Conservation (phyloP, 2,888 invertebrate species). For the Oxystoma pomonae region DNA sequence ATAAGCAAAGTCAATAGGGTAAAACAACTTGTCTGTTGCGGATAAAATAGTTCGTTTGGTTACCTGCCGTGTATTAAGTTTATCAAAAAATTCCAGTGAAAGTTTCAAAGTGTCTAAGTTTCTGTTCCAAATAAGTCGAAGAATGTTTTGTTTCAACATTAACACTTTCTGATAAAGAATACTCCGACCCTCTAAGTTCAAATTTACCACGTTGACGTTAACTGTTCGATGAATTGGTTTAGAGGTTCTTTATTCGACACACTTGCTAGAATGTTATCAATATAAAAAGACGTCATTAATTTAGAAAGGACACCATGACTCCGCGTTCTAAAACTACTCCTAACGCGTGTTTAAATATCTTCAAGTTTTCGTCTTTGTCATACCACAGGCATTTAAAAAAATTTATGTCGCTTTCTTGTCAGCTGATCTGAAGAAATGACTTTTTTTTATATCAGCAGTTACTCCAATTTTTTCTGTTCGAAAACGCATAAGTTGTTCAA, state of each 20-base stretch:
- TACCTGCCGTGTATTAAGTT: neutral
- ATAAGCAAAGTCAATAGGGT: constrained; percentile 28
- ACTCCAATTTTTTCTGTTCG: no score
- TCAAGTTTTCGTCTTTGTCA: constrained; percentile 10
- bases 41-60: constrained; percentile 16
- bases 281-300: neutral
- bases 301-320: constrained; percentile 1
- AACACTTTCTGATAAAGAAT: neutral
- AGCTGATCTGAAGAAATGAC: constrained; percentile 35
- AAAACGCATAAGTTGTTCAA: constrained; percentile 26
- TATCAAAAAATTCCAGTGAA: neutral
- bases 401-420: constrained; percentile 29
- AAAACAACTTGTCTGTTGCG: constrained; percentile 26
- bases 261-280: constrained; percentile 1
- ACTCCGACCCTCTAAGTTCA: constrained; percentile 21
- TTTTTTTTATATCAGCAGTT: constrained; percentile 33
- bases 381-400: constrained; percentile 33
- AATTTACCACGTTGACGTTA: constrained; percentile 8
- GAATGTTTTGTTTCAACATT: neutral
- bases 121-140: constrained; percentile 18
- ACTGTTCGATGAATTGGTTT: constrained; percentile 9
- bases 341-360: constrained; percentile 19
- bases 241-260: constrained; percentile 6
- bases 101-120: constrained; percentile 12
- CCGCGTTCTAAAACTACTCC: constrained; percentile 21